Conservation (phyloP, 2,113 vertebrate genomes). For the Semicossyphus pulcher region DNA sequence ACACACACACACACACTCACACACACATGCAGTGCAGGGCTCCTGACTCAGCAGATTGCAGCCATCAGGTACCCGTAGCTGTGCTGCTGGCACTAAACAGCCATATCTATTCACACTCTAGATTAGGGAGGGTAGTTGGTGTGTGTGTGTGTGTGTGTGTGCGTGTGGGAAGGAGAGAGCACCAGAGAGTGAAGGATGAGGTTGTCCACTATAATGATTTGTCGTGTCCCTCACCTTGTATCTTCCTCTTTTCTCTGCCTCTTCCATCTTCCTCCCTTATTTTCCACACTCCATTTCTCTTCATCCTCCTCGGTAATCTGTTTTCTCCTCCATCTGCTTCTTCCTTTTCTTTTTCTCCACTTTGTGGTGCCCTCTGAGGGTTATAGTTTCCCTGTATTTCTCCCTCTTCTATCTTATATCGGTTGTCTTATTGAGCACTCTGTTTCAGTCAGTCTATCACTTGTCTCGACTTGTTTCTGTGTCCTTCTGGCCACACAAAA, state of each 20-base stretch:
- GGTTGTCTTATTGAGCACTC: not conserved
- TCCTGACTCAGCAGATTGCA: slow-evolving; percentile 76
- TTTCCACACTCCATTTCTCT: slow-evolving; percentile 39
- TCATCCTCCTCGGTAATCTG: slow-evolving; percentile 40
- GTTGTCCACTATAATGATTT: slow-evolving; percentile 70
- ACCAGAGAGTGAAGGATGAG: slow-evolving; percentile 68
- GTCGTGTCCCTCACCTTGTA: slow-evolving; percentile 59
- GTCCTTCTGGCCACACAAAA: too few species aligned
- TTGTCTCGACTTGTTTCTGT: not conserved
- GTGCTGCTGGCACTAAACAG: slow-evolving; percentile 72
- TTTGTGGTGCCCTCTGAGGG: slow-evolving; percentile 8
- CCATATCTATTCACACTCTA: slow-evolving; percentile 78
- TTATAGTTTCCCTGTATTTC: not conserved
- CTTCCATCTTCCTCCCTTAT: slow-evolving; percentile 48
- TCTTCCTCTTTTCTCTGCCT: slow-evolving; percentile 37
- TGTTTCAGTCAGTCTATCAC: slow-evolving; percentile 15
- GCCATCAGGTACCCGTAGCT: slow-evolving; percentile 68
- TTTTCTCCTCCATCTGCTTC: slow-evolving; percentile 45
- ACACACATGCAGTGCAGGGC: slow-evolving; percentile 13
- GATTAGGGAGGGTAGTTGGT: slow-evolving; percentile 55
- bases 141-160: slow-evolving; percentile 37
- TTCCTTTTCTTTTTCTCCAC: slow-evolving; percentile 11
- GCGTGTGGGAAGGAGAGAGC: slow-evolving; percentile 19
- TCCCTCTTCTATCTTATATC: slow-evolving; percentile 14
- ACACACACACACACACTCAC: slow-evolving; percentile 9